Evolutionary conservation across 1,140 invertebrate species (phyloP).

Genomic region (Trichoplusia ni): DNA sequence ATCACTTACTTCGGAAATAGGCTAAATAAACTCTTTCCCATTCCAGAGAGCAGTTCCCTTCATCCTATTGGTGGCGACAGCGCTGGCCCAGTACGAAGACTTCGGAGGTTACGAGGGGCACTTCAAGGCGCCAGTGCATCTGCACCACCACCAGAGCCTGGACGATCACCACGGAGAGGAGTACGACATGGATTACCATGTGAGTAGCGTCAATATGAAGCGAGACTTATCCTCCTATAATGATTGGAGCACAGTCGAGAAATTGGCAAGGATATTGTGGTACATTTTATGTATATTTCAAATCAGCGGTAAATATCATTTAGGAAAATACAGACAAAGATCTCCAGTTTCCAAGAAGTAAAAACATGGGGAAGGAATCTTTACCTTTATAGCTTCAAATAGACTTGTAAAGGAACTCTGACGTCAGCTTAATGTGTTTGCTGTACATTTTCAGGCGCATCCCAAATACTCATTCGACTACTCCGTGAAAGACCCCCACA

Average conservation of each 20-base stretch:
- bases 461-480: constrained; percentile 82
- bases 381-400: not conserved
- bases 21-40: not conserved
- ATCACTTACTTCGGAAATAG: no score
- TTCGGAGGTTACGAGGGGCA: constrained; percentile 51
- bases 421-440: no score
- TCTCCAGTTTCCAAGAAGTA: no score
- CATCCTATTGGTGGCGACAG: constrained; percentile 46
- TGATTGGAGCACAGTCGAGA: no score
- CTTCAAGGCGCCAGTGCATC: constrained; percentile 48
- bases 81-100: constrained; percentile 55
- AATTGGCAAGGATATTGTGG: no score
- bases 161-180: constrained; percentile 63
- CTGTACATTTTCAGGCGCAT: constrained; percentile 67
- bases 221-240: no score
- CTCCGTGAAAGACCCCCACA: constrained; percentile 82
- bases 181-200: constrained; percentile 72
- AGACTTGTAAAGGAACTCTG: no score
- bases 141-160: constrained; percentile 52
- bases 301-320: no score
- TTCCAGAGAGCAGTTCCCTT: constrained; percentile 54
- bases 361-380: no score
- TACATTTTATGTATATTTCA: no score
- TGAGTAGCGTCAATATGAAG: constrained; percentile 40
- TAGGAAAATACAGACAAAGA: no score